phyloP scores from a whole-genome alignment of 2,113 vertebrate species.

The Thamnophis sirtalis region DNA sequence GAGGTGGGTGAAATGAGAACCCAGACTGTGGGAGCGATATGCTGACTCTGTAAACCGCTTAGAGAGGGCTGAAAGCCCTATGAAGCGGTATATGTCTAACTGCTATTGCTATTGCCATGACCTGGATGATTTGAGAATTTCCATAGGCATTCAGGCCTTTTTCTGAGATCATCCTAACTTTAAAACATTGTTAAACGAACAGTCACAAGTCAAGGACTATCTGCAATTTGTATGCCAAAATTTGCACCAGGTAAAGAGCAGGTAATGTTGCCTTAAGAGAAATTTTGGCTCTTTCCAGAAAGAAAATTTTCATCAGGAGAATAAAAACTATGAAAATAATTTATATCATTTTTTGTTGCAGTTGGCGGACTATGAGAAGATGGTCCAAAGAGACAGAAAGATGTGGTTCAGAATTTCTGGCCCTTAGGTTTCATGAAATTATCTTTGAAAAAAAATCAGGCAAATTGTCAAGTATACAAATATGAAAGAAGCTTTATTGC shows the following conservation, averaged over 20 bases:
- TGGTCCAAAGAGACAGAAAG: neutral
- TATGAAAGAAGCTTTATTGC: constrained; percentile 6
- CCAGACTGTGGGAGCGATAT: too few species aligned
- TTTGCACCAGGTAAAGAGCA: neutral
- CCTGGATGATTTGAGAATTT: neutral
- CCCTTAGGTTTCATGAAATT: neutral
- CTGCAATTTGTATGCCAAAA: neutral
- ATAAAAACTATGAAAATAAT: neutral
- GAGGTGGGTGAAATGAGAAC: too few species aligned
- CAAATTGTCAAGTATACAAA: neutral
- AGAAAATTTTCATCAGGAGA: neutral
- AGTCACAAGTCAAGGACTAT: neutral
- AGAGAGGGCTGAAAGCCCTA: too few species aligned
- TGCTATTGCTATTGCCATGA: too few species aligned
- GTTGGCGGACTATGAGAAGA: neutral
- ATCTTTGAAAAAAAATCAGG: neutral
- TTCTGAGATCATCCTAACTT: neutral
- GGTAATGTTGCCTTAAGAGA: neutral
- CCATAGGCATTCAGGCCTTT: neutral
- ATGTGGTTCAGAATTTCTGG: neutral
- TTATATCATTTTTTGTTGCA: neutral
- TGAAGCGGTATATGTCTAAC: too few species aligned
- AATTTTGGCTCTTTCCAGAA: neutral
- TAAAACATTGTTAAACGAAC: neutral
- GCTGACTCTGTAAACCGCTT: too few species aligned